Percentiles rank a stretch among this genome's conserved stretches.
Conservation (phyloP, 1,140 invertebrate species). For the Probaryconus sp. region DNA sequence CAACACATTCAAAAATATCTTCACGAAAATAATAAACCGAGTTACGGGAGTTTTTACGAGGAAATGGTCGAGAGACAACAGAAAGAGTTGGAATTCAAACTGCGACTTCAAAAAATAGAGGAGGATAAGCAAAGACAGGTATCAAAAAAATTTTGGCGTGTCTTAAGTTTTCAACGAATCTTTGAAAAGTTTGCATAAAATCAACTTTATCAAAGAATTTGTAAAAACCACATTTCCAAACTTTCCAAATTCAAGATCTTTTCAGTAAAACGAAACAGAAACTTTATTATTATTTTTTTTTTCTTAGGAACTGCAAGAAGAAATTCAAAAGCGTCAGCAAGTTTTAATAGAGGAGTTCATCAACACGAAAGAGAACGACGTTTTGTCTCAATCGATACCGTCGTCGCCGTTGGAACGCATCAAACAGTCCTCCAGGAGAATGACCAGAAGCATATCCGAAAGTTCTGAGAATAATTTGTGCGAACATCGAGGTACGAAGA, state of each 20-base stretch:
- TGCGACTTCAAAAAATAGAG: slow-evolving; percentile 80
- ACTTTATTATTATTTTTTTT: no score
- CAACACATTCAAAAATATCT: slow-evolving; percentile 85
- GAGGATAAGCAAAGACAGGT: slow-evolving; percentile 81
- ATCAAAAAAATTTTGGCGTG: no score
- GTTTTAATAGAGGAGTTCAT: slow-evolving; percentile 81
- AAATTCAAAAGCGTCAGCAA: slow-evolving; percentile 83
- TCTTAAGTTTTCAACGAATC: no score
- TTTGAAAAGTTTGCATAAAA: no score
- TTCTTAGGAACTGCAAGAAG: slow-evolving; percentile 82
- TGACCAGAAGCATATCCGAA: slow-evolving; percentile 72
- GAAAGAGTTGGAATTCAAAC: slow-evolving; percentile 80
- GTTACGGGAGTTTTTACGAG: slow-evolving; percentile 87
- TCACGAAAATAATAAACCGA: slow-evolving; percentile 85
- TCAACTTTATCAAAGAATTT: no score
- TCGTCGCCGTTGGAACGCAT: slow-evolving; percentile 70
- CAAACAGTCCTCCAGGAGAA: slow-evolving; percentile 64
- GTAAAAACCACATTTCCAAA: no score
- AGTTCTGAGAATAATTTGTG: slow-evolving; percentile 76
- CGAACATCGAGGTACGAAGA: slow-evolving; percentile 77
- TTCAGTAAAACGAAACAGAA: no score
- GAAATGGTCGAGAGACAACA: slow-evolving; percentile 86
- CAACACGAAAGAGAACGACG: slow-evolving; percentile 71
- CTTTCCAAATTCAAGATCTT: slow-evolving; percentile 2
- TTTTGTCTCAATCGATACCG: slow-evolving; percentile 66